phyloP scores from a whole-genome alignment of 1,140 invertebrate species.

The Drosophila dunni region DNA sequence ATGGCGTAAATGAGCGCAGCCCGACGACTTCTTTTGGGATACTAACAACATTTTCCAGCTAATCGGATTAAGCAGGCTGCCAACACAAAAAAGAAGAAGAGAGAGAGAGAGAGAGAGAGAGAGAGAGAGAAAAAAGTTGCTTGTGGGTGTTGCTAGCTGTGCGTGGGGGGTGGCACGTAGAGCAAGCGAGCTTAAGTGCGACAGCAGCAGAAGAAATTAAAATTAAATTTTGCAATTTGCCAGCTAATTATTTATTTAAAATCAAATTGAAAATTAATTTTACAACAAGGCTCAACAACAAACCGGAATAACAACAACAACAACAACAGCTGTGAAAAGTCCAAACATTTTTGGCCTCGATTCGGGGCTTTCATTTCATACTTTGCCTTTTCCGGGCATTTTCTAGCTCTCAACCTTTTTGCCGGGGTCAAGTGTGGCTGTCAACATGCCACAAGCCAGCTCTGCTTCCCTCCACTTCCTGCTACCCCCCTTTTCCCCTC shows the following conservation, averaged over 20 bases:
- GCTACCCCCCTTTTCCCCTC: neutral
- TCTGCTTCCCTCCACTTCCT: neutral
- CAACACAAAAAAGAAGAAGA: conserved; percentile 1
- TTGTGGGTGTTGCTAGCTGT: neutral
- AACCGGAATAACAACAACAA: conserved; percentile 34
- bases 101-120: no score
- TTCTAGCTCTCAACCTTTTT: conserved; percentile 1
- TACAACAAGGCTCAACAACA: conserved; percentile 67
- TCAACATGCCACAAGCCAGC: conserved; percentile 56
- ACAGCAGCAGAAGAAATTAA: conserved; percentile 63
- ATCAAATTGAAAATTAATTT: conserved; percentile 84
- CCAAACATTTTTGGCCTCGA: conserved; percentile 28
- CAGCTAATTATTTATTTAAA: conserved; percentile 84
- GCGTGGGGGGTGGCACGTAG: neutral
- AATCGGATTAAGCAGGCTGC: conserved; percentile 64
- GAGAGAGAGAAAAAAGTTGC: neutral
- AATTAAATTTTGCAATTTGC: conserved; percentile 84
- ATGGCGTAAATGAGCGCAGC: conserved; percentile 61
- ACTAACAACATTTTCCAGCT: conserved; percentile 75
- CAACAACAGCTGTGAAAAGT: conserved; percentile 25
- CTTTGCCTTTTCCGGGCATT: conserved; percentile 23
- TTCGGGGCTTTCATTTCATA: conserved; percentile 26
- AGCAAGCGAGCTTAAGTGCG: conserved; percentile 26
- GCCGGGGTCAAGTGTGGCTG: conserved; percentile 72
- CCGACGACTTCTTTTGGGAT: conserved; percentile 19